Percentiles rank a stretch among this genome's conserved stretches.
Conservation (phyloP, 2,113 vertebrate species). For the Progne subis region DNA sequence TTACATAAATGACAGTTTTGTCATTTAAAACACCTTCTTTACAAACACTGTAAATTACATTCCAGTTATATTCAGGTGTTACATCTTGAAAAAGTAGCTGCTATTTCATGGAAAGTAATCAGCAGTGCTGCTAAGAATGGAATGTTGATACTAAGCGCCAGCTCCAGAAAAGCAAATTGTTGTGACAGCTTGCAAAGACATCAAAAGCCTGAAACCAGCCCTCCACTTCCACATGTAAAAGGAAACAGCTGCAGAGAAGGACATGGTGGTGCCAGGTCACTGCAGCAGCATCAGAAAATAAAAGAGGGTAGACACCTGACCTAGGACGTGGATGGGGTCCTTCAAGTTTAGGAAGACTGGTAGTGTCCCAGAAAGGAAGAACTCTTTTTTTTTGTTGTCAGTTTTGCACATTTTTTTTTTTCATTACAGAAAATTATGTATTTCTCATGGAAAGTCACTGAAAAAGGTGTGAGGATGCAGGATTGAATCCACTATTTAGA, state of each 20-base stretch:
- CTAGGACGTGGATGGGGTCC: not conserved
- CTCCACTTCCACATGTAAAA: not conserved
- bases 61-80: not conserved
- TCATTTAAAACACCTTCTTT: not conserved
- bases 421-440: rapidly evolving
- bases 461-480: not conserved
- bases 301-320: not conserved
- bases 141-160: not conserved
- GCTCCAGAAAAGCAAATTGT: not conserved
- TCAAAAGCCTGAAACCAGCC: not conserved
- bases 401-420: not conserved
- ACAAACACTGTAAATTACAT: not conserved
- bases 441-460: not conserved
- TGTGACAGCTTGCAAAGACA: not conserved
- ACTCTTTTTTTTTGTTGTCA: not conserved
- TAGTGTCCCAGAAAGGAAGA: not conserved
- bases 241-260: not conserved
- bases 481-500: not conserved
- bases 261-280: not conserved
- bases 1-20: not conserved
- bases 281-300: not conserved
- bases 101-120: not conserved
- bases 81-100: not conserved
- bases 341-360: not conserved
- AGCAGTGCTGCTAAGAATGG: not conserved